These are phyloP conservation scores for Sycophila sp. DNA, from an alignment of 1,140 invertebrate genomes.

Conservation along the genomic window DNA sequence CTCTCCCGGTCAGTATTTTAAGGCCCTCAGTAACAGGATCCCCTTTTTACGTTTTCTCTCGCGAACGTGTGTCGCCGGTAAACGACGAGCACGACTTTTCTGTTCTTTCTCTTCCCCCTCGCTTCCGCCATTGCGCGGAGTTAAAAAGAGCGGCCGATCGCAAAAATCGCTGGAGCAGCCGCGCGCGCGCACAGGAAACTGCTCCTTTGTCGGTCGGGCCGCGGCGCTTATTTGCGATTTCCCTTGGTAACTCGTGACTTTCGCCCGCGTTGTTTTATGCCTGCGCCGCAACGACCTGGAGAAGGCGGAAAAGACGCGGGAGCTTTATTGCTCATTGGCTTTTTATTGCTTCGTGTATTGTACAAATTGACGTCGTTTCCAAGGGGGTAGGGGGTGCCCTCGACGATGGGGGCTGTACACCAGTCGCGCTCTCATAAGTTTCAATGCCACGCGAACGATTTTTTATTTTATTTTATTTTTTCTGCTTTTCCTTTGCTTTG, in stretches of 20 bases:
- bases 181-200: too few relatives aligned
- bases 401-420: neutral
- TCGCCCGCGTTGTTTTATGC: constrained; percentile 14
- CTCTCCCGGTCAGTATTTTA: too few relatives aligned
- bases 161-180: too few relatives aligned
- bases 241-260: neutral
- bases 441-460: neutral
- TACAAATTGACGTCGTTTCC: constrained; percentile 15
- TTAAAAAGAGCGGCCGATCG: too few relatives aligned
- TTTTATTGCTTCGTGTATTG: constrained; percentile 23
- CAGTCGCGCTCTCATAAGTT: neutral
- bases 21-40: too few relatives aligned
- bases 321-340: constrained; percentile 17
- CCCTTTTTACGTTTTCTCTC: too few relatives aligned
- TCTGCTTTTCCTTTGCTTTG: too few relatives aligned
- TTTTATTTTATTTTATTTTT: too few relatives aligned
- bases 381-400: neutral
- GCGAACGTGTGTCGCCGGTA: too few relatives aligned
- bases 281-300: neutral
- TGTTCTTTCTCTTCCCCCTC: neutral
- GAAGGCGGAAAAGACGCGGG: neutral
- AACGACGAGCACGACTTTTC: neutral
- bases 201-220: neutral
- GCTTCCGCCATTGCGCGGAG: neutral
- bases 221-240: constrained; percentile 8